A percentile compares a stretch with the other conserved stretches of the same genome.
phyloP scores from a whole-genome alignment of 1,140 invertebrate species.

The Drosophila orena region DNA sequence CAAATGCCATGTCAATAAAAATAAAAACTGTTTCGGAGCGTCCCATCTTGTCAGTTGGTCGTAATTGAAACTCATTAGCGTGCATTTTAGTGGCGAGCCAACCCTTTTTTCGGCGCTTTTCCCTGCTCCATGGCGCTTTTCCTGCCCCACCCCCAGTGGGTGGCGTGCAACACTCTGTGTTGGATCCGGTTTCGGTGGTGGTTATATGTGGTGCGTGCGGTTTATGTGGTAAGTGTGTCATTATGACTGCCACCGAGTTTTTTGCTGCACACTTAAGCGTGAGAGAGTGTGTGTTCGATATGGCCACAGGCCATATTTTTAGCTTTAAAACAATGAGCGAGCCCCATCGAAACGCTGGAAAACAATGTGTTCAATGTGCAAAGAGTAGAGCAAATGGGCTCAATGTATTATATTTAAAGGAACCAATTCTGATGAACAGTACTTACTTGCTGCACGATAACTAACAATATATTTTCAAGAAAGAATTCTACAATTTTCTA shows the following conservation, averaged over 20 bases:
- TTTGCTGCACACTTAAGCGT: conserved; percentile 25
- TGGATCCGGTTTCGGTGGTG: conserved; percentile 21
- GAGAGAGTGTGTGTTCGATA: background rate
- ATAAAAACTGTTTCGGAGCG: conserved; percentile 49
- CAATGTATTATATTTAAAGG: no score
- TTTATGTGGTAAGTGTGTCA: conserved; percentile 82
- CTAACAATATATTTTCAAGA: no score
- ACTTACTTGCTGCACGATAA: no score
- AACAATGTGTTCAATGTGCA: background rate
- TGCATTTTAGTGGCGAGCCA: conserved; percentile 77
- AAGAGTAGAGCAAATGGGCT: no score
- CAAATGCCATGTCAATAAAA: conserved; percentile 66
- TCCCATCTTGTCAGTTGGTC: conserved; percentile 42
- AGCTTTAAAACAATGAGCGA: background rate
- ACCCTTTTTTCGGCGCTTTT: conserved; percentile 60
- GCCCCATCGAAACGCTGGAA: background rate
- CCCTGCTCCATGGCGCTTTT: background rate
- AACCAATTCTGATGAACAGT: no score
- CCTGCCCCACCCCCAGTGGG: conserved; percentile 12
- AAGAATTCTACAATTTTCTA: no score
- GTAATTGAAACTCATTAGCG: conserved; percentile 84
- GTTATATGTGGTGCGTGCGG: conserved; percentile 61
- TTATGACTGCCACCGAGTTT: conserved; percentile 67
- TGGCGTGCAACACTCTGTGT: conserved; percentile 17
- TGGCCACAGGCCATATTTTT: conserved; percentile 6